Percentiles rank a stretch among this genome's conserved stretches.
phyloP scores from a whole-genome alignment of 2,888 invertebrate species.

The Caprella mutica region DNA sequence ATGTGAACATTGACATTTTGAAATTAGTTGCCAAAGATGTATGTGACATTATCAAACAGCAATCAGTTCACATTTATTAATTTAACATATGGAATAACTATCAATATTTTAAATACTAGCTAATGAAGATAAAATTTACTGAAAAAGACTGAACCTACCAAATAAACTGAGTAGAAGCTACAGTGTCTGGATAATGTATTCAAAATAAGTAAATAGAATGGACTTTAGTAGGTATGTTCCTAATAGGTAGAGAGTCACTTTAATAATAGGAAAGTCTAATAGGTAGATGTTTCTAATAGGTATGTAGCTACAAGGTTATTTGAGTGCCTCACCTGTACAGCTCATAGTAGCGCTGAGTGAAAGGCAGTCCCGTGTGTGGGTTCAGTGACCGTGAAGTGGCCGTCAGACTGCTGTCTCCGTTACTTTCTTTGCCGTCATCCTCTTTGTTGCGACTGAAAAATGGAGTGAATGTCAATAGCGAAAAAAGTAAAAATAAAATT shows the following conservation, averaged over 20 bases:
- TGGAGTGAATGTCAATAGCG: no score
- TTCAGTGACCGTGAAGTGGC: conserved; percentile 46
- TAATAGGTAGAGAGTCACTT: no score
- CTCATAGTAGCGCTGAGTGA: conserved; percentile 58
- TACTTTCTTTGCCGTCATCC: conserved; percentile 1
- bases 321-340: conserved; percentile 34
- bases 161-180: no score
- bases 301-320: no score
- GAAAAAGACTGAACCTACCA: background rate
- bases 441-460: background rate
- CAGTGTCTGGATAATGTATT: no score
- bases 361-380: conserved; percentile 68
- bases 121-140: background rate
- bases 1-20: background rate
- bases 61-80: no score
- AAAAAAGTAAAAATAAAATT: no score
- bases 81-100: background rate
- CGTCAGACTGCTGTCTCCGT: background rate
- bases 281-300: no score
- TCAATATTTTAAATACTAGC: background rate
- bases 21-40: background rate
- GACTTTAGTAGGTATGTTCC: no score
- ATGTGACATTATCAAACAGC: background rate
- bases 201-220: no score
- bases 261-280: no score